These are phyloP conservation scores for Agonopterix heracliana DNA, from an alignment of 2,888 invertebrate genomes.

Conservation along the genomic window DNA sequence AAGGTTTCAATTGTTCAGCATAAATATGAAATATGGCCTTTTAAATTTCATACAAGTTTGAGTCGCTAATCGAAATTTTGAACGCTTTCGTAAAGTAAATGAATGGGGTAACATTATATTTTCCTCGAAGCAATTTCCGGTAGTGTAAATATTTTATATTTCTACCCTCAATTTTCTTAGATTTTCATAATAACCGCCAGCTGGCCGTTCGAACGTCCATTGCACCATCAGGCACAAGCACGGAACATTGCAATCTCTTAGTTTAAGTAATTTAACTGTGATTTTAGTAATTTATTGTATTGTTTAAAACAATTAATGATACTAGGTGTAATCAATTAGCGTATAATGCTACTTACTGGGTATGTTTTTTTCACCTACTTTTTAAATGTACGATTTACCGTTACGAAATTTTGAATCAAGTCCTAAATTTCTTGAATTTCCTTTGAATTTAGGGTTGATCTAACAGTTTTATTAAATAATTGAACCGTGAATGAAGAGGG, in stretches of 20 bases:
- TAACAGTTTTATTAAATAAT: too few species aligned
- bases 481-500: too few species aligned
- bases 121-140: too few species aligned
- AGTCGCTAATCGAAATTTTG: too few species aligned
- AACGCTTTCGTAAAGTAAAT: too few species aligned
- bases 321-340: conserved; percentile 18
- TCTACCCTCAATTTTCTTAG: conserved; percentile 28
- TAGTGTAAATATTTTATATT: conserved; percentile 1
- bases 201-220: conserved; percentile 26
- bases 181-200: background rate
- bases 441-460: too few species aligned
- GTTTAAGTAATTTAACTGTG: conserved; percentile 21
- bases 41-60: too few species aligned
- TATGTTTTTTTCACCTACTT: conserved; percentile 26
- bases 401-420: background rate
- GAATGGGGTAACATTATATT: too few species aligned
- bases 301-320: conserved; percentile 35
- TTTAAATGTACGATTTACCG: background rate
- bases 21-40: too few species aligned
- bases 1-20: too few species aligned
- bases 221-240: conserved; percentile 49
- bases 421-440: too few species aligned
- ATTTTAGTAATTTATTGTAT: conserved; percentile 21
- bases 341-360: conserved; percentile 55
- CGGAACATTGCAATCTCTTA: conserved; percentile 32